Conservation (phyloP, 2,888 invertebrate species). For the Cartodere bifasciata region DNA sequence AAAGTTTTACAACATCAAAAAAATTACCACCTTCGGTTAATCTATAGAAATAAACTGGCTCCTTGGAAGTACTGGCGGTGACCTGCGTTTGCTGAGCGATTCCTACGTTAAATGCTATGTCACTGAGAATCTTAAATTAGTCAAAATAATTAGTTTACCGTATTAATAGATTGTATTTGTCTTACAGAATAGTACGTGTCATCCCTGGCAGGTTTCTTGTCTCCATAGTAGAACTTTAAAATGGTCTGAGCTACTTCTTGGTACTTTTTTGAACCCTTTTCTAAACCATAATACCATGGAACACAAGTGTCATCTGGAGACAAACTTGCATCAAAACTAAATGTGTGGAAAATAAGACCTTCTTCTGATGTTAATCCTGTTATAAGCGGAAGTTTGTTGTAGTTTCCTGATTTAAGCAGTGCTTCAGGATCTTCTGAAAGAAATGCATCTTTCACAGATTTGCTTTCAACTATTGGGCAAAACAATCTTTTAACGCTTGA, state of each 20-base stretch:
- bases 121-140: slow-evolving; percentile 11
- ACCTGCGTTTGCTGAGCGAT: slow-evolving; percentile 19
- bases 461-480: slow-evolving; percentile 21
- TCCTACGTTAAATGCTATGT: slow-evolving; percentile 20
- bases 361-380: slow-evolving; percentile 28
- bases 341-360: slow-evolving; percentile 22
- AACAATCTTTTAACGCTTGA: too few species aligned
- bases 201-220: slow-evolving; percentile 16
- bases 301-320: slow-evolving; percentile 18
- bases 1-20: too few species aligned
- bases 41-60: slow-evolving; percentile 26
- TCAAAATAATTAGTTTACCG: slow-evolving; percentile 4
- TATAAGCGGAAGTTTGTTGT: slow-evolving; percentile 28
- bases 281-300: slow-evolving; percentile 20
- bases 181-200: too few species aligned
- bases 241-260: slow-evolving; percentile 19
- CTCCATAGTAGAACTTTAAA: slow-evolving; percentile 24
- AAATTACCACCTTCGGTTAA: too few species aligned
- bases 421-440: slow-evolving; percentile 23
- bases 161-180: too few species aligned
- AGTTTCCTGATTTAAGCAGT: slow-evolving; percentile 24
- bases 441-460: slow-evolving; percentile 21
- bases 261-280: slow-evolving; percentile 19
- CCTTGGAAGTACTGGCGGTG: slow-evolving; percentile 19
- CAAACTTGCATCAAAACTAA: slow-evolving; percentile 12